Conservation (phyloP, 2,888 invertebrate species). For the Synanthedon vespiformis region DNA sequence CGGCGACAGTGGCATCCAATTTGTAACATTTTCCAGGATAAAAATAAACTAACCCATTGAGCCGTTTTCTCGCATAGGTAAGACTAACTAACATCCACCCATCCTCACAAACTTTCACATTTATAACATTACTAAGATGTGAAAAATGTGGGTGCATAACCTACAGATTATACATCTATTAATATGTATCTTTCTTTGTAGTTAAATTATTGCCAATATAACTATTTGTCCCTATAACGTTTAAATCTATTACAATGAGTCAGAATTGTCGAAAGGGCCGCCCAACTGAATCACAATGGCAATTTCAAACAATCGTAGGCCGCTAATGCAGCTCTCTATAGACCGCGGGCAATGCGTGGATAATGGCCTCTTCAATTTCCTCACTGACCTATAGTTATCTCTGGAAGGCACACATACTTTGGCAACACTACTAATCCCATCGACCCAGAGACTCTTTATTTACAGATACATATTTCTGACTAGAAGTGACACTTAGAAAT, state of each 20-base stretch:
- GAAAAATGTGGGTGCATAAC: too few relatives aligned
- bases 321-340: background rate
- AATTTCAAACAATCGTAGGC: constrained; percentile 2
- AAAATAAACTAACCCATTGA: too few relatives aligned
- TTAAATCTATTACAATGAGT: constrained; percentile 10
- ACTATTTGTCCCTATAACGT: background rate
- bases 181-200: too few relatives aligned
- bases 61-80: too few relatives aligned
- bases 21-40: too few relatives aligned
- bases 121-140: too few relatives aligned
- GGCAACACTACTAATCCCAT: constrained; percentile 22
- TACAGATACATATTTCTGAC: constrained; percentile 2
- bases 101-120: too few relatives aligned
- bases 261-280: constrained; percentile 21
- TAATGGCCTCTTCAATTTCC: constrained; percentile 2
- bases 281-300: constrained; percentile 22
- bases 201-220: too few relatives aligned
- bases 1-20: too few relatives aligned
- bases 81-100: too few relatives aligned
- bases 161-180: too few relatives aligned
- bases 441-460: constrained; percentile 4
- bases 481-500: constrained; percentile 1
- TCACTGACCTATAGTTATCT: constrained; percentile 29
- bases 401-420: constrained; percentile 31
- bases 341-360: constrained; percentile 4